Evolutionary conservation across 1,140 invertebrate species (phyloP).

Genomic region (Elymnias hypermnestra): DNA sequence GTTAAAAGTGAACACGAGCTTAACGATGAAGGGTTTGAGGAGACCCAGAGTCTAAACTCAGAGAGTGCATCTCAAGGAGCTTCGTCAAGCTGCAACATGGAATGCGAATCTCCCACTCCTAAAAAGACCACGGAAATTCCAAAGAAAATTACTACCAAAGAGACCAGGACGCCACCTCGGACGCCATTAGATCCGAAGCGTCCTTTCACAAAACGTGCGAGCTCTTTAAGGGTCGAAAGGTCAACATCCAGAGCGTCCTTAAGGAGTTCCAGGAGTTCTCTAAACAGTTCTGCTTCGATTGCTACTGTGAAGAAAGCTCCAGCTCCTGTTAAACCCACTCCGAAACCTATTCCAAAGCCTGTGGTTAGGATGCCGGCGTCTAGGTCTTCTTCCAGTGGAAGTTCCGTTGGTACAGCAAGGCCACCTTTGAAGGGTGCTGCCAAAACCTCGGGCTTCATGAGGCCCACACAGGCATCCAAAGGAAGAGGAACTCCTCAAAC

Average conservation of each 20-base stretch:
- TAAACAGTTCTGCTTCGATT: constrained; percentile 88
- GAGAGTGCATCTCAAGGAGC: constrained; percentile 89
- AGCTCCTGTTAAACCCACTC: constrained; percentile 43
- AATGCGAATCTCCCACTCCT: constrained; percentile 78
- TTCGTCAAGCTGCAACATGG: constrained; percentile 83
- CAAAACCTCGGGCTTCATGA: constrained; percentile 77
- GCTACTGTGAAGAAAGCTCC: constrained; percentile 83
- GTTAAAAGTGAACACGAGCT: constrained; percentile 80
- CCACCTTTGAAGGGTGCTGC: constrained; percentile 44
- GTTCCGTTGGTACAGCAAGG: constrained; percentile 77
- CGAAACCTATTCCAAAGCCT: constrained; percentile 57
- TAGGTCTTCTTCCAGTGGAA: constrained; percentile 83
- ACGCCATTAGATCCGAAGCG: constrained; percentile 56
- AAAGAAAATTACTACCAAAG: constrained; percentile 67
- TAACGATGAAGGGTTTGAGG: constrained; percentile 93
- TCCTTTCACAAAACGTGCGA: constrained; percentile 45
- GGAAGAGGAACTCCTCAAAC: constrained; percentile 39
- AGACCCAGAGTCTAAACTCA: constrained; percentile 89
- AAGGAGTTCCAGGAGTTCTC: constrained; percentile 86
- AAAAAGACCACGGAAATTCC: constrained; percentile 54
- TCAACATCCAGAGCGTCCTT: constrained; percentile 81
- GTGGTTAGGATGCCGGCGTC: constrained; percentile 78
- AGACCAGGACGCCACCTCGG: constrained; percentile 52
- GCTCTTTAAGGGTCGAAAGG: constrained; percentile 58
- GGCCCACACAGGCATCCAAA: constrained; percentile 75